Evolutionary conservation across 1,140 invertebrate genomes (phyloP), one percentile per base, ranked within the genome.

Genomic region (Cotesia vestalis): DNA sequence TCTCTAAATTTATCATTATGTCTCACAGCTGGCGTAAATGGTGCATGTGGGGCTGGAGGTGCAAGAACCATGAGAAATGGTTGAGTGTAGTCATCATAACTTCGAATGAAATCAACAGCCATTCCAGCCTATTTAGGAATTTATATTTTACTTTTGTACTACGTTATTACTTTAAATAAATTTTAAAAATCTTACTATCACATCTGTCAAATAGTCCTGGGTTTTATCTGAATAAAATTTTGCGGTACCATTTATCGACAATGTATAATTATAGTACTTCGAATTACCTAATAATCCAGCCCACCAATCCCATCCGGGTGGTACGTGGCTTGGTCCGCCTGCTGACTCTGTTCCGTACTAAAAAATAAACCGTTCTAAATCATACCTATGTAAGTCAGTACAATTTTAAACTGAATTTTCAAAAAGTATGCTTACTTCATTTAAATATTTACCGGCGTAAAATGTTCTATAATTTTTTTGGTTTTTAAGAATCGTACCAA

Each of bases 361-460:
- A 52, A 40, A 51, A 67, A 70, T 64, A 51, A 52, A 69, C 20
- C 20, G 61, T 46, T 71, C 27, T 60, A 52, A 34, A 71, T 73
- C 46, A 57, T 72, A 38, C 11, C 11, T 11, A 11, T 72, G 8
- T 35, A n/a, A 61, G 55, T 35, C 1, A n/a, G 6, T 34, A 38
- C 8, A 40, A 12, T 17, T 46, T 46, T 9, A 46, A 46, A 6
- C 11, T 46, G 2, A 46, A 46, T 2, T 46, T 46, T 46, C 11
- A 4, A 46, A 0, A 9, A 11, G 57, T 61, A 71, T 59, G 77
- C 74, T 53, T 82, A 94, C 93, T 87, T 92, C 85, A 86, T 96
- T 96, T 69, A 96, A 86, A 88, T 96, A 96, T 88, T 96, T 96
- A 59, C 94, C 94, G 79, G 92, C 93, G 83, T 94, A 96, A 80